phyloP scores from a whole-genome alignment of 2,888 invertebrate genomes.

The Atethmia centrago region DNA sequence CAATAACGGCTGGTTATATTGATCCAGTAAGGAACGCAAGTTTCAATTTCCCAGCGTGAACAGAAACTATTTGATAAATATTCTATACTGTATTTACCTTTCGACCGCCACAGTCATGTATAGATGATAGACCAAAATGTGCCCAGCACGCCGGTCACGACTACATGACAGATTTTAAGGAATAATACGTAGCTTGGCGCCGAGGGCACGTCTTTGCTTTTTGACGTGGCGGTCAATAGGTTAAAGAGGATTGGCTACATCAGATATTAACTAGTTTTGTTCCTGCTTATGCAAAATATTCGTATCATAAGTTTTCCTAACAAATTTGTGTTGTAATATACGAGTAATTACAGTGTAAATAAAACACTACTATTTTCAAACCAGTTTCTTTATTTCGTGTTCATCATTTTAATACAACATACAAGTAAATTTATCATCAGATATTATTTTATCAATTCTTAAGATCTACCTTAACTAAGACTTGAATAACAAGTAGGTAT shows the following conservation, averaged over 20 bases:
- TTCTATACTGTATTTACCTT: neutral
- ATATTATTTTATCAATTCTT: slow-evolving; percentile 90
- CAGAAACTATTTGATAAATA: neutral
- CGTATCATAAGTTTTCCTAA: neutral
- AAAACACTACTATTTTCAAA: slow-evolving; percentile 85
- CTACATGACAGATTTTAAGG: no score
- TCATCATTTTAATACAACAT: slow-evolving; percentile 91
- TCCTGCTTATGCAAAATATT: neutral
- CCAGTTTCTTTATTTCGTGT: slow-evolving; percentile 91
- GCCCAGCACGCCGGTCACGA: no score
- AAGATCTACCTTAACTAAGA: slow-evolving; percentile 88
- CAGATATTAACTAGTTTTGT: no score
- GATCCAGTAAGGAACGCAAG: no score
- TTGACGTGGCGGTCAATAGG: no score
- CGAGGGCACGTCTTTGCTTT: no score
- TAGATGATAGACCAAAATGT: no score
- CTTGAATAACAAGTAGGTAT: slow-evolving; percentile 88
- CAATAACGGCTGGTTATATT: neutral
- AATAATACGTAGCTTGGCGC: no score
- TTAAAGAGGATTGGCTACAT: no score
- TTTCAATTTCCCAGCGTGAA: neutral
- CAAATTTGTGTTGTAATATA: no score
- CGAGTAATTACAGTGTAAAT: slow-evolving; percentile 70
- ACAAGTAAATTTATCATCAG: slow-evolving; percentile 91
- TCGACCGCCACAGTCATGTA: no score